Evolutionary conservation across 2,113 vertebrate species (phyloP).

Genomic region (Ictalurus furcatus): DNA sequence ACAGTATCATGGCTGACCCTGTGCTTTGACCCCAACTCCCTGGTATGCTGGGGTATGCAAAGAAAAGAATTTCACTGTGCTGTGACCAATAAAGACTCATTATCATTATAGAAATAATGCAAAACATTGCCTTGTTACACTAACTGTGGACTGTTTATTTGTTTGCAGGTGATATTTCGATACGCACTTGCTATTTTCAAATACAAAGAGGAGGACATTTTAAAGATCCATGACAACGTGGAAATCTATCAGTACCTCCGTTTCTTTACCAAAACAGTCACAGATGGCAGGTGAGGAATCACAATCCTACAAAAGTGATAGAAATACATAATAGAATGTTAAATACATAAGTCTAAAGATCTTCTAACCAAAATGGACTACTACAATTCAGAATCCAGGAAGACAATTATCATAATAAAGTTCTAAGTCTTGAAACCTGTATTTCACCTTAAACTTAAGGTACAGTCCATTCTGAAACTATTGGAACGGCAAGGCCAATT

Average conservation of each 20-base stretch:
- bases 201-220: conserved; percentile 88
- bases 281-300: conserved; percentile 78
- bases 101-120: neutral
- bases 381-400: neutral
- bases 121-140: neutral
- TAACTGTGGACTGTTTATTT: neutral
- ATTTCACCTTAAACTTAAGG: neutral
- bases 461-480: no score
- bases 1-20: no score
- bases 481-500: no score
- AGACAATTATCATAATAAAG: neutral
- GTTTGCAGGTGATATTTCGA: conserved; percentile 87
- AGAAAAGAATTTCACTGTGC: no score
- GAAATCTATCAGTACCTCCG: conserved; percentile 92
- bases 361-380: neutral
- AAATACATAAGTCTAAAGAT: neutral
- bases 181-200: conserved; percentile 94
- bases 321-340: neutral
- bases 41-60: no score
- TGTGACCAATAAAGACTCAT: no score
- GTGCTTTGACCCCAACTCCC: no score
- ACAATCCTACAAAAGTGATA: neutral
- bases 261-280: conserved; percentile 89
- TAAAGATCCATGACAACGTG: conserved; percentile 81
- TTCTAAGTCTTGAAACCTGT: neutral